Base-by-base conservation (phyloP, 2,113 vertebrate species). In the Halcyon senegalensis region DNA sequence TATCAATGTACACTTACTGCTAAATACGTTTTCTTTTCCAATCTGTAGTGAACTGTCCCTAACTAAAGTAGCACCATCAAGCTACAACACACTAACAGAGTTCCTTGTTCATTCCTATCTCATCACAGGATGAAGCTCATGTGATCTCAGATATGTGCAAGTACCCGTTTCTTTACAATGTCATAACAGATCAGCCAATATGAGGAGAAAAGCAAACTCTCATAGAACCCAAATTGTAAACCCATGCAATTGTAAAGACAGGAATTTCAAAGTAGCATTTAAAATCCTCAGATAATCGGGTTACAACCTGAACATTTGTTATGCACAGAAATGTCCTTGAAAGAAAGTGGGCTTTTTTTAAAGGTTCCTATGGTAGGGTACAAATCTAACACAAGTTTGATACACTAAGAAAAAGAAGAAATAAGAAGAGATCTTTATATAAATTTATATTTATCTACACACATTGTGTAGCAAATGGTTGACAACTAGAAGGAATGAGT, bases 21-120 rank as follows among this genome's bases (percentile, higher is more conserved):
- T 41, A 81, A 93, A 77, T 33, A 44, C 35, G 35, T 84, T 87
- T 87, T 69, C 10, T 80, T 94, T 94, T 69, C 41, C 21, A 74
- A 5, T 88, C 59, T 92, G 24, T 63, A 76, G 8, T 72, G 78
- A 88, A 41, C 46, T 69, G 55, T 56, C 24, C 23, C 41, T 87
- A 89, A 9, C 27, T 33, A 68, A 5, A 70, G 25, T 2, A 87
- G 51, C 48, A 74, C 23, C 14, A 87, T 53, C 66, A 88, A 67
- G 13, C 3, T n/a, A 39, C 33, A 83, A 90, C 41, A 76, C 58
- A 39, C 15, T 48, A 84, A 58, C 17, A 35, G 8, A 79, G 59
- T 21, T 18, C 5, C 56, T 53, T 41, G 41, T 67, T 76, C 18
- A 68, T 85, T 91, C 56, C 17, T 31, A 48, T 69, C 70, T 77